Conservation (phyloP, 2,797 vertebrate species). For the Chromis chromis region DNA sequence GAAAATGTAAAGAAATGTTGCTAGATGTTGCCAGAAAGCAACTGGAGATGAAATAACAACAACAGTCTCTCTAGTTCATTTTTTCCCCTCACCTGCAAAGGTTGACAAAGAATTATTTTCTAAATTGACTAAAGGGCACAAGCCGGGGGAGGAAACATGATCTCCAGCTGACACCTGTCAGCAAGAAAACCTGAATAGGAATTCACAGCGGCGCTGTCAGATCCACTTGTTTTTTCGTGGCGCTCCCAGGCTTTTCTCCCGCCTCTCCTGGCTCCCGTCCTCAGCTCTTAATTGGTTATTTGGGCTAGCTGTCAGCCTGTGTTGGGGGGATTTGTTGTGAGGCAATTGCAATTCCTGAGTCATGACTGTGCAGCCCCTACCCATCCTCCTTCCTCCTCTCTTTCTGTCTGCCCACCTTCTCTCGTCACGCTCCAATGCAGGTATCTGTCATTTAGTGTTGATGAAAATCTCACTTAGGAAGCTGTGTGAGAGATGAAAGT, state of each 20-base stretch:
- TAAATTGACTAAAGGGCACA: constrained; percentile 43
- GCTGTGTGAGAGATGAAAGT: constrained; percentile 19
- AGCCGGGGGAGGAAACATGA: constrained; percentile 43
- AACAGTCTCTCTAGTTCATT: constrained; percentile 10
- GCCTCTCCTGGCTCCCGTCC: constrained; percentile 61
- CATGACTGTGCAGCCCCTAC: constrained; percentile 39
- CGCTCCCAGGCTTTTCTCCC: constrained; percentile 46
- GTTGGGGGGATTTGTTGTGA: constrained; percentile 67
- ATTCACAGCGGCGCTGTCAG: constrained; percentile 53
- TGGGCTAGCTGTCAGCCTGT: constrained; percentile 72
- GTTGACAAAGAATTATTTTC: constrained; percentile 31
- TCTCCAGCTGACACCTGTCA: constrained; percentile 64
- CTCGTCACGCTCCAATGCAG: constrained; percentile 57
- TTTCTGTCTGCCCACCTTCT: constrained; percentile 30
- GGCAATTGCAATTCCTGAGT: constrained; percentile 66
- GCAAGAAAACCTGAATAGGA: constrained; percentile 52
- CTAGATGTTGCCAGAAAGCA: constrained; percentile 16
- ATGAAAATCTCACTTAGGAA: constrained; percentile 41
- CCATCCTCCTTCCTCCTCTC: constrained; percentile 12
- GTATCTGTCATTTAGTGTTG: constrained; percentile 41
- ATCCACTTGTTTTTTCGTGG: constrained; percentile 40
- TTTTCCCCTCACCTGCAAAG: constrained; percentile 12
- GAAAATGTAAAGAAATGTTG: constrained; percentile 14
- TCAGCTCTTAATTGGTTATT: constrained; percentile 80
- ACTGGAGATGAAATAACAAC: constrained; percentile 23